Evolutionary conservation across 2,797 vertebrate genomes (phyloP).

Genomic region (Sebastes minor): DNA sequence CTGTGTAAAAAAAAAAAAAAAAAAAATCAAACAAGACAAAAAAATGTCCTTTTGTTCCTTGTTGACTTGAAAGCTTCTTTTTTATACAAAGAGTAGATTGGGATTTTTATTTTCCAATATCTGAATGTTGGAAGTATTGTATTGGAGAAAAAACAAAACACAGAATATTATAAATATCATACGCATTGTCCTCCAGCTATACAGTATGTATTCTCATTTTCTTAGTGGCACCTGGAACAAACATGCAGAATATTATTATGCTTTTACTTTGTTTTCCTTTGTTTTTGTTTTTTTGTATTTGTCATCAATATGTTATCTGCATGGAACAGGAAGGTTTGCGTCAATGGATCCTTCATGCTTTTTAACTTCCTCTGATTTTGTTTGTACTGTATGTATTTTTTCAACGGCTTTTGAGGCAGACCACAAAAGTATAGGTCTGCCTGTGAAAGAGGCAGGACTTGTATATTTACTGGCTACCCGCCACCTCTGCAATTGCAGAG

Average conservation of each 20-base stretch:
- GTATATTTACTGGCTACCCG: constrained; percentile 97
- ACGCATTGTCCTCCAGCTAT: constrained; percentile 84
- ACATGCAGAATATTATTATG: constrained; percentile 88
- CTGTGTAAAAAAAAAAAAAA: constrained; percentile 80
- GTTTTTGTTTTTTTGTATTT: constrained; percentile 86
- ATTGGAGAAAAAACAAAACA: constrained; percentile 83
- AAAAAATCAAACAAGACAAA: constrained; percentile 61
- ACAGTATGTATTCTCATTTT: constrained; percentile 88
- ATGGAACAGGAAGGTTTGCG: constrained; percentile 91
- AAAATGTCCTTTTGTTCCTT: constrained; percentile 85
- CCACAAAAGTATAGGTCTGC: constrained; percentile 89
- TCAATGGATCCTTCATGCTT: constrained; percentile 88
- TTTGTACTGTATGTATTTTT: constrained; percentile 87
- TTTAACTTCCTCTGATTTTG: constrained; percentile 79
- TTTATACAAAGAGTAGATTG: constrained; percentile 90
- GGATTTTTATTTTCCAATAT: constrained; percentile 95
- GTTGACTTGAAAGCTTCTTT: constrained; percentile 95
- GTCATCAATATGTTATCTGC: constrained; percentile 91
- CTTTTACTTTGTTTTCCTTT: constrained; percentile 83
- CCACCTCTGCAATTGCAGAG: constrained; percentile 92
- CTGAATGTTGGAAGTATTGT: constrained; percentile 94
- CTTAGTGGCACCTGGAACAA: constrained; percentile 88
- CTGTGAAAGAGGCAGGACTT: constrained; percentile 94
- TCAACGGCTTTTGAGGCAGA: constrained; percentile 91
- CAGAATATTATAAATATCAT: constrained; percentile 84